Percentiles rank a stretch among this genome's conserved stretches.
Evolutionary conservation across 2,888 invertebrate genomes (phyloP).

Genomic region (Germaria angustata): DNA sequence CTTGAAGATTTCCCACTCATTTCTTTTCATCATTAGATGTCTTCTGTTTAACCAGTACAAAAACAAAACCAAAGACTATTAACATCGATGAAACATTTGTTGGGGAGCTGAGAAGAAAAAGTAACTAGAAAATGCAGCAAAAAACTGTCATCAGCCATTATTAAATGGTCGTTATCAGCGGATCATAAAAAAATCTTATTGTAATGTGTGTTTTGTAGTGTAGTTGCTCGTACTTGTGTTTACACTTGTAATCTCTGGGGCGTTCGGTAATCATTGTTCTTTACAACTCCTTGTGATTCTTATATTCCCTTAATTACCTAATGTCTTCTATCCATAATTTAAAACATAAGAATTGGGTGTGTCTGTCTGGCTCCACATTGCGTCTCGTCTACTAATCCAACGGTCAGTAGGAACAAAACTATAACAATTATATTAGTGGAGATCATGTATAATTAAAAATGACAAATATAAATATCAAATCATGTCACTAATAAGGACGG

Average conservation of each 20-base stretch:
- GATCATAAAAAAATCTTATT: conserved; percentile 48
- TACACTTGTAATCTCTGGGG: conserved; percentile 65
- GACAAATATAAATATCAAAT: neutral
- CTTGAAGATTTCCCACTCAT: conserved; percentile 22
- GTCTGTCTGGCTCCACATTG: neutral
- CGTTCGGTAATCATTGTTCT: conserved; percentile 28
- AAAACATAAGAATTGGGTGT: neutral
- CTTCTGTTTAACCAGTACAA: neutral
- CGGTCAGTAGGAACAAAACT: conserved; percentile 16
- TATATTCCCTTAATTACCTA: conserved; percentile 47
- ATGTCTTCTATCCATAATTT: conserved; percentile 1
- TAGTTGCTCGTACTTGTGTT: conserved; percentile 59
- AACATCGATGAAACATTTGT: neutral
- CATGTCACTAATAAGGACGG: neutral
- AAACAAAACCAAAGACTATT: too few species aligned
- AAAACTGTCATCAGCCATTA: conserved; percentile 40
- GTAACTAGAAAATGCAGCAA: neutral
- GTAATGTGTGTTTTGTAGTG: conserved; percentile 44
- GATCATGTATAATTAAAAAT: conserved; percentile 7
- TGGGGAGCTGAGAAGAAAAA: conserved; percentile 3
- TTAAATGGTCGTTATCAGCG: conserved; percentile 24
- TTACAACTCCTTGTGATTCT: neutral
- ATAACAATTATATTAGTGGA: conserved; percentile 44
- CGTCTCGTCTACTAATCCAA: conserved; percentile 5
- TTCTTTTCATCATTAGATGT: neutral